Evolutionary conservation across 92 coral and sea anemone species (phyloP).

Genomic region (Siderastrea radians): DNA sequence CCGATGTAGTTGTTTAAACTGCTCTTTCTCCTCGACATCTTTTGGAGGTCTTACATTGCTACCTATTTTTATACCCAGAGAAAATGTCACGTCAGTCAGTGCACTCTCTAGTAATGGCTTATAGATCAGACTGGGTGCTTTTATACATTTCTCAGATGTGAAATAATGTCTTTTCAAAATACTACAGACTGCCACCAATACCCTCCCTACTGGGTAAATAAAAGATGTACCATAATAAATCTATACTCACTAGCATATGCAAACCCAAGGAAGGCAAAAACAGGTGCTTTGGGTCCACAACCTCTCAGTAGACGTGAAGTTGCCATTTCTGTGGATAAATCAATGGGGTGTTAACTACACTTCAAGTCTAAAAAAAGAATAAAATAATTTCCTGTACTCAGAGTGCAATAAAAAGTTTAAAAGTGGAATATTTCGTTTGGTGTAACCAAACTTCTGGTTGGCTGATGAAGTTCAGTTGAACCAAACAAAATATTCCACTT

Average conservation of each 20-base stretch:
- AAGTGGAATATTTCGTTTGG: no score
- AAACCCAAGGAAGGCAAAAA: conserved; percentile 93
- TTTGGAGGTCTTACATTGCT: conserved; percentile 47
- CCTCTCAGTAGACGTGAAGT: conserved; percentile 63
- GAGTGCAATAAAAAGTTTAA: no score
- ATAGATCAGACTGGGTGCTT: no score
- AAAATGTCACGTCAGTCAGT: background rate
- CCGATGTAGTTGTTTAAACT: conserved; percentile 59
- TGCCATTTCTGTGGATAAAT: conserved; percentile 70
- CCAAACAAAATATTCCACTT: no score
- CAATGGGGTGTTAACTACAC: background rate
- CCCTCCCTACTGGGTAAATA: background rate
- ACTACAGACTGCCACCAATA: no score
- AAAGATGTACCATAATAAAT: no score
- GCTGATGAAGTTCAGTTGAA: no score
- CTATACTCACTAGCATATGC: conserved; percentile 76
- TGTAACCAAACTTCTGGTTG: no score
- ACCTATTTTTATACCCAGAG: conserved; percentile 27
- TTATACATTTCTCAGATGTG: no score
- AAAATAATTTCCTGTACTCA: background rate
- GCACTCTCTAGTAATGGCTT: no score
- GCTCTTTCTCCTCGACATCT: conserved; percentile 65
- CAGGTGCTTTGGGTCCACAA: conserved; percentile 77
- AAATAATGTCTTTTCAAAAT: no score
- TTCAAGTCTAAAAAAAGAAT: background rate